Percentiles rank a stretch among this genome's conserved stretches.
Conservation (phyloP, 2,888 invertebrate genomes). For the Neocrepidodera transversa region DNA sequence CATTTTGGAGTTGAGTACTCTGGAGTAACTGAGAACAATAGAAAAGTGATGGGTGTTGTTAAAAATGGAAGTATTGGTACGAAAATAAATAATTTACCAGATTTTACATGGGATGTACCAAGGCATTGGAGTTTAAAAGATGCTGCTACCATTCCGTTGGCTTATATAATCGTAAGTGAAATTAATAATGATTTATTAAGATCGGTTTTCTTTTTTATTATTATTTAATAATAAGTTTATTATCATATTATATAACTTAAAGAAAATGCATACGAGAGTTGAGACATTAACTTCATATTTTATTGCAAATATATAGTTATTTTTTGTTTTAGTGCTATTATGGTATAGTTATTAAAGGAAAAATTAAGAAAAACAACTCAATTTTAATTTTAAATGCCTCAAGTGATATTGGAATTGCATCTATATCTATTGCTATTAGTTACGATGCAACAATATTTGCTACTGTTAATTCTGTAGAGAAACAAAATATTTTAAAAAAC, state of each 20-base stretch:
- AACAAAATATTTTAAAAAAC: constrained; percentile 65
- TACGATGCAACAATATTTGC: constrained; percentile 71
- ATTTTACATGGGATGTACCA: constrained; percentile 62
- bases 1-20: constrained; percentile 90
- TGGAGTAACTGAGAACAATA: constrained; percentile 47
- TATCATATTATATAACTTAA: too few species aligned
- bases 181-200: too few species aligned
- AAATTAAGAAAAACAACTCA: constrained; percentile 46
- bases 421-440: constrained; percentile 71
- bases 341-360: constrained; percentile 39
- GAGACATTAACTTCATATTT: too few species aligned
- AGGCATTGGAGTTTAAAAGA: constrained; percentile 68
- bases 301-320: too few species aligned
- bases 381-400: constrained; percentile 67
- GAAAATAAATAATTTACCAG: constrained; percentile 61
- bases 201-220: too few species aligned
- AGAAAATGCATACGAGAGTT: too few species aligned
- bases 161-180: constrained; percentile 64
- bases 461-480: constrained; percentile 73
- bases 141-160: constrained; percentile 70
- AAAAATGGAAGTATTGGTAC: constrained; percentile 10
- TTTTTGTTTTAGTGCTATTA: constrained; percentile 25
- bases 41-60: constrained; percentile 59
- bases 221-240: too few species aligned
- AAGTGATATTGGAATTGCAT: constrained; percentile 79